Conservation (phyloP, 2,888 invertebrate genomes). For the Sipha maydis region DNA sequence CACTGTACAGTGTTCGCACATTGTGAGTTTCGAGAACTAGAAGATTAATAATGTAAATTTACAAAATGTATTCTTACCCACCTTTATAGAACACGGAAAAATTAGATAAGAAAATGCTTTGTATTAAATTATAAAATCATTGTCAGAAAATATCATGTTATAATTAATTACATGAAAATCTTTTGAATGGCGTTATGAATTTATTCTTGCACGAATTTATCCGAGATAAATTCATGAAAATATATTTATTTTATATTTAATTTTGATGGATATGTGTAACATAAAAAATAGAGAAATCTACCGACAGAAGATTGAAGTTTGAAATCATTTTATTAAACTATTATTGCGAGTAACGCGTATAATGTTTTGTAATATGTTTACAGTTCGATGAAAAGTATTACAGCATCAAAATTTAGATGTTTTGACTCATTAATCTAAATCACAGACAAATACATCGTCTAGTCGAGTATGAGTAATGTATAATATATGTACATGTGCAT, state of each 20-base stretch:
- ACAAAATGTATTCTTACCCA: background rate
- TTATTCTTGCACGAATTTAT: background rate
- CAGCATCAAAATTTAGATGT: background rate
- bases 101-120: background rate
- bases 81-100: background rate
- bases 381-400: background rate
- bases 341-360: background rate
- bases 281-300: background rate
- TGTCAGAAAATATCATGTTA: background rate
- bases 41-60: conserved; percentile 25
- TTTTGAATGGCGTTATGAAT: background rate
- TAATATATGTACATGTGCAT: no score
- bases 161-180: conserved; percentile 21
- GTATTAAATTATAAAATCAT: background rate
- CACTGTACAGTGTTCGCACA: background rate
- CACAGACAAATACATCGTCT: background rate
- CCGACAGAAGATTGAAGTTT: background rate
- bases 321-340: background rate
- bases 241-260: background rate
- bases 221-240: background rate
- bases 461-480: background rate
- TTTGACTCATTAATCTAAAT: background rate
- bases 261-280: background rate
- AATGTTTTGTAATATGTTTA: background rate
- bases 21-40: conserved; percentile 18